Conservation (phyloP, 1,140 invertebrate species). For the Aphaenogaster floridana region DNA sequence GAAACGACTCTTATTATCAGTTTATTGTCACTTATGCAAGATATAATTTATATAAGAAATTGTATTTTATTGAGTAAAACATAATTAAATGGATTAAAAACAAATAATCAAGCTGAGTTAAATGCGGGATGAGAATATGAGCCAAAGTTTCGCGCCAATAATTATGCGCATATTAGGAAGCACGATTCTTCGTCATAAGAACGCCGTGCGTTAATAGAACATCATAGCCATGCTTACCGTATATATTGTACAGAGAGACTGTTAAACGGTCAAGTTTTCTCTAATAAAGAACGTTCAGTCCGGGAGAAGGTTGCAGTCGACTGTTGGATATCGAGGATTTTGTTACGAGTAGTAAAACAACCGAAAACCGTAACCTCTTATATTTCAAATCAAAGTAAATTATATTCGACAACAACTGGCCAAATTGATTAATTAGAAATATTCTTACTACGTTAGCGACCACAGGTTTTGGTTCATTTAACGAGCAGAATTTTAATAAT, state of each 20-base stretch:
- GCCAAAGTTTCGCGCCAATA: background rate
- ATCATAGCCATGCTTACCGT: conserved; percentile 56
- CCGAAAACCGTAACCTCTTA: background rate
- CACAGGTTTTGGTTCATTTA: too few species aligned
- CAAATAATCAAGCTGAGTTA: background rate
- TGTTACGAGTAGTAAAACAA: conserved; percentile 55
- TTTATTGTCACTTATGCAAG: background rate
- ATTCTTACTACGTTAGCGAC: too few species aligned
- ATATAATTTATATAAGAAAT: background rate
- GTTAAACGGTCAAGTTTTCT: conserved; percentile 72
- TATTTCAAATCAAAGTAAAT: too few species aligned
- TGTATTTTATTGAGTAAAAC: background rate
- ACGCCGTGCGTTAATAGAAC: conserved; percentile 39
- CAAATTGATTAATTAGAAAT: too few species aligned
- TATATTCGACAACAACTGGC: too few species aligned
- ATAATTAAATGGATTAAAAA: background rate
- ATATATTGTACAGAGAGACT: conserved; percentile 66
- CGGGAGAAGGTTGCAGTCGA: conserved; percentile 23
- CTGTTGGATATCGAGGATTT: conserved; percentile 62
- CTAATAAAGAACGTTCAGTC: conserved; percentile 64
- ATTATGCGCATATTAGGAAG: conserved; percentile 67
- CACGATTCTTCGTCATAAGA: conserved; percentile 52
- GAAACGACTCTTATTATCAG: background rate
- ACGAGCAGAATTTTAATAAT: too few species aligned
- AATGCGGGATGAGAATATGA: conserved; percentile 32